These are phyloP conservation scores for Bombus sylvicola DNA, from an alignment of 1,140 invertebrate genomes.

Conservation along the genomic window DNA sequence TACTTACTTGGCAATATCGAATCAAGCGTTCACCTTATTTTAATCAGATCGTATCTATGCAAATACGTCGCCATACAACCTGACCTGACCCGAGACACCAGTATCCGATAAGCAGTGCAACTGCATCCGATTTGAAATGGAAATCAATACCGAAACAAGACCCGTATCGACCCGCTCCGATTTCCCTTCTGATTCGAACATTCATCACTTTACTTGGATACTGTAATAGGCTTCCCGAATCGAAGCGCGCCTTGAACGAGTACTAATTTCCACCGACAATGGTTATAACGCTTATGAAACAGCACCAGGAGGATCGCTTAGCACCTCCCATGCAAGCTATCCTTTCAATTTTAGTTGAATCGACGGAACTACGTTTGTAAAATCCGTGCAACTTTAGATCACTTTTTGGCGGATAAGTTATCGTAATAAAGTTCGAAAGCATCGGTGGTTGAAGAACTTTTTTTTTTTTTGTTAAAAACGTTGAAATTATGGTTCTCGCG, in stretches of 20 bases:
- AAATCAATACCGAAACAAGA: slow-evolving; percentile 67
- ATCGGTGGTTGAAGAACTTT: background rate
- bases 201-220: slow-evolving; percentile 63
- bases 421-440: background rate
- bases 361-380: background rate
- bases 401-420: background rate
- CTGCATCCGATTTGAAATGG: slow-evolving; percentile 68
- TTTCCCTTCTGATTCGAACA: slow-evolving; percentile 51
- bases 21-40: slow-evolving; percentile 63
- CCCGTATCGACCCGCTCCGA: slow-evolving; percentile 55
- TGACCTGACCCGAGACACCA: slow-evolving; percentile 57
- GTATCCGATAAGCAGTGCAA: slow-evolving; percentile 64
- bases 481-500: background rate
- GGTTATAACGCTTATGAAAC: slow-evolving; percentile 8
- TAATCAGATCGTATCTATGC: slow-evolving; percentile 58
- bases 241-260: slow-evolving; percentile 1
- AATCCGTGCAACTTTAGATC: rapidly evolving
- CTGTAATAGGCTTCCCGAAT: slow-evolving; percentile 58
- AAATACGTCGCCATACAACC: slow-evolving; percentile 45
- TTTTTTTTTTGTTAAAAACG: background rate
- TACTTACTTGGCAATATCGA: slow-evolving; percentile 49
- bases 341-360: background rate
- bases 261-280: background rate
- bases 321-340: background rate
- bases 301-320: background rate